Evolutionary conservation across 2,113 vertebrate genomes (phyloP), one percentile per base, ranked within the genome.

Genomic region (Mobula birostris): DNA sequence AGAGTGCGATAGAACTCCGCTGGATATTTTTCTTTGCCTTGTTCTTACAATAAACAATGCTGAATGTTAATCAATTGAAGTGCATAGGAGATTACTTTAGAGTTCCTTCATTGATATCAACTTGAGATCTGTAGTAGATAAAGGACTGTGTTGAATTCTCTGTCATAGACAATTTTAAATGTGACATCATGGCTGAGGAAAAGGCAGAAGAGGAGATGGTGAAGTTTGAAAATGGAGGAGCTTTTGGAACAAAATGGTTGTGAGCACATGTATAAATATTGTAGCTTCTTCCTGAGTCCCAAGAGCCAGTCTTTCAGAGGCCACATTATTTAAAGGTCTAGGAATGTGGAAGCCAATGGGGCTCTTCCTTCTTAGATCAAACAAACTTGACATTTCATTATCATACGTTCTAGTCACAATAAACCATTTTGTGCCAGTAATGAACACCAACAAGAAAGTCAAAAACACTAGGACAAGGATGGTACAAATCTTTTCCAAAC

Each of bases 41-140:
- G 19, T 21, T 24, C 19, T 74, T 74, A 21, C 21, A 74, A 21
- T 74, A 74, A 74, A 32, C 61, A 12, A 90, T 90, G 29, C 58
- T 88, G 27, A 66, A 90, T 68, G 85, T 61, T 29, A 58, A 17
- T 5, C 68, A 0, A 91, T 94, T 95, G 95, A 88, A 68, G 21
- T 12, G 19, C 32, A 68, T 17, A 74, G 91, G 79, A 87, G 95
- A 94, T 94, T 95, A 95, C 96, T 96, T 36, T 95, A 96, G 87
- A 93, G 36, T 66, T 90, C 63, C 87, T 79, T 72, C 88, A n/a
- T 76, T 74, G 83, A 21, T 2, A 76, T 94, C 17, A 70, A 15
- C 58, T n/a, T 94, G 70, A 0, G 29, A 14, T 90, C 70, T 90
- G 63, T 11, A 6, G 72, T 36, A 24, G 83, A 72, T 90, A 87